Conservation (phyloP, 2,113 vertebrate species). For the Caranx melampygus region DNA sequence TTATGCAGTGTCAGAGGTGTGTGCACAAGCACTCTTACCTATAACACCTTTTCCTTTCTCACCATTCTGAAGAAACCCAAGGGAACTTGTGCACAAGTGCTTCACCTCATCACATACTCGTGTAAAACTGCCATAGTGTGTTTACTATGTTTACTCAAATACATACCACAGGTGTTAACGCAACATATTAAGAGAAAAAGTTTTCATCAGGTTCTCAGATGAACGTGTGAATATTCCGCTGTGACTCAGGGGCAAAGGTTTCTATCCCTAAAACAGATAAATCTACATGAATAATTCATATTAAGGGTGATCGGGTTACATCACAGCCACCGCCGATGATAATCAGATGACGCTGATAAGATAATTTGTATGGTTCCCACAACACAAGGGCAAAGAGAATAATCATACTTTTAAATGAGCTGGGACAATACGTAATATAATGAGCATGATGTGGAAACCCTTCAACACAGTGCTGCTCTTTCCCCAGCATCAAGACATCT, state of each 20-base stretch:
- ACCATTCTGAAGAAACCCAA: background rate
- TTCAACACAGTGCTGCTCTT: constrained; percentile 63
- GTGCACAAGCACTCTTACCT: constrained; percentile 47
- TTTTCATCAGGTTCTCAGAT: background rate
- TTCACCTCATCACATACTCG: constrained; percentile 19
- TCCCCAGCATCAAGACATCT: constrained; percentile 69
- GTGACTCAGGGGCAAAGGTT: constrained; percentile 48
- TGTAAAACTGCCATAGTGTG: background rate
- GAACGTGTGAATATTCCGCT: constrained; percentile 47
- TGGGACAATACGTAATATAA: constrained; percentile 72
- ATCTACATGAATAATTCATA: constrained; percentile 80
- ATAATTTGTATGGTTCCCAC: constrained; percentile 72
- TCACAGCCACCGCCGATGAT: constrained; percentile 72
- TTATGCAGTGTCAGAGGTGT: constrained; percentile 53
- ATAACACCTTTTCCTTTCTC: background rate
- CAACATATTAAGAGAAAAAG: constrained; percentile 14
- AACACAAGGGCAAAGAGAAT: constrained; percentile 74
- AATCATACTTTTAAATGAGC: constrained; percentile 76
- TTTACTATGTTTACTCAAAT: background rate
- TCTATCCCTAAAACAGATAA: constrained; percentile 70
- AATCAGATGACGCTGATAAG: constrained; percentile 75
- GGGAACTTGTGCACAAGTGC: background rate
- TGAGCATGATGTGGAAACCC: constrained; percentile 72
- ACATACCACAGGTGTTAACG: background rate
- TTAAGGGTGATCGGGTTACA: constrained; percentile 47